Evolutionary conservation across 2,797 vertebrate species (phyloP).

Genomic region (Vespertilio murinus): DNA sequence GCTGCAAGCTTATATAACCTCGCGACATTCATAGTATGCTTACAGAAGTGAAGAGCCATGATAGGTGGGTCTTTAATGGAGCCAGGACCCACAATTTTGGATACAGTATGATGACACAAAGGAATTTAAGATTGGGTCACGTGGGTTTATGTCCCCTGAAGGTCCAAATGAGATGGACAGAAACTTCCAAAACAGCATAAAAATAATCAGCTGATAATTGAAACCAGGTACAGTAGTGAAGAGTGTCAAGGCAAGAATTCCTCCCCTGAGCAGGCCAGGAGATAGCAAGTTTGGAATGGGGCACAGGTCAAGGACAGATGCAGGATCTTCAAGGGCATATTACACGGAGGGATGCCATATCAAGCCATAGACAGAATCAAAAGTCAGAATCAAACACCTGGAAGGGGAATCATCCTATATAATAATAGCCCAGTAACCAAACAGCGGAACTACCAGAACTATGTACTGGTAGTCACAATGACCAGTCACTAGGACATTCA

Average conservation of each 20-base stretch:
- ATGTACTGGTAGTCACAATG: too few relatives aligned
- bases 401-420: not conserved
- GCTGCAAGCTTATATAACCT: conserved; percentile 55
- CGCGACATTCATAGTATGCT: conserved; percentile 41
- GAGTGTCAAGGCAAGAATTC: not conserved
- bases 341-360: not conserved
- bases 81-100: conserved; percentile 23
- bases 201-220: not conserved
- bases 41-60: conserved; percentile 50
- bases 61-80: conserved; percentile 10
- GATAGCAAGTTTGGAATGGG: not conserved
- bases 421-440: too few relatives aligned
- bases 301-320: not conserved
- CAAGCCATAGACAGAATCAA: not conserved
- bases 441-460: too few relatives aligned
- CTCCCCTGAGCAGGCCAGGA: not conserved
- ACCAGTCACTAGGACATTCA: too few relatives aligned
- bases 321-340: not conserved
- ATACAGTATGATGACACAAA: not conserved
- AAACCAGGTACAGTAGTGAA: not conserved
- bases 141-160: not conserved
- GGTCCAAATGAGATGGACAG: not conserved
- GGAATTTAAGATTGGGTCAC: not conserved
- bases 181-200: not conserved
- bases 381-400: not conserved